Conservation (phyloP, 1,140 invertebrate genomes). For the Drosophila auraria region DNA sequence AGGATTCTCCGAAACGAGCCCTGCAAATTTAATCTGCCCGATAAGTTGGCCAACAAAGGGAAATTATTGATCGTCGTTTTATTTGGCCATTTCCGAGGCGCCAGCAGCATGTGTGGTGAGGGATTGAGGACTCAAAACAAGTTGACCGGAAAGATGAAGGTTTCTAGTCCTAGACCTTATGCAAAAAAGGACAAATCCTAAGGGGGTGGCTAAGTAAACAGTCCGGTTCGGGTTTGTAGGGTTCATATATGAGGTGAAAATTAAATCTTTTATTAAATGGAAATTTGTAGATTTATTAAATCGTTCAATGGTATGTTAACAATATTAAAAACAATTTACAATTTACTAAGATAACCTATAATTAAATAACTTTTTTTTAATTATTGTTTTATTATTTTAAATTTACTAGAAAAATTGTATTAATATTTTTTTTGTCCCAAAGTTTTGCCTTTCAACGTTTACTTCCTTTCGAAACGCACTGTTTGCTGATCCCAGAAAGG, state of each 20-base stretch:
- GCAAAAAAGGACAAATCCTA: conserved; percentile 52
- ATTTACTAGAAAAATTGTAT: too few relatives aligned
- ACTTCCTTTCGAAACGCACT: conserved; percentile 5
- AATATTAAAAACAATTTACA: neutral
- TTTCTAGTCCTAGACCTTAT: conserved; percentile 31
- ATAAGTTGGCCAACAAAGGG: conserved; percentile 58
- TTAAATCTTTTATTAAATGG: neutral
- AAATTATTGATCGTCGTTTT: conserved; percentile 78
- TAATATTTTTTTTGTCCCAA: neutral
- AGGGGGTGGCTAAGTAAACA: conserved; percentile 8
- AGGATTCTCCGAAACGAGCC: conserved; percentile 53
- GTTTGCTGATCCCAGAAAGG: conserved; percentile 33
- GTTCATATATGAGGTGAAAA: conserved; percentile 2
- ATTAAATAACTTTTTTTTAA: too few relatives aligned
- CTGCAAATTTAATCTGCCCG: conserved; percentile 68
- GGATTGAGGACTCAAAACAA: conserved; percentile 44
- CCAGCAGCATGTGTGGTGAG: conserved; percentile 32
- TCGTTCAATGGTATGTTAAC: neutral
- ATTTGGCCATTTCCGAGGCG: conserved; percentile 66
- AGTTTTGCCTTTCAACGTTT: neutral
- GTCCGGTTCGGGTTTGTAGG: conserved; percentile 21
- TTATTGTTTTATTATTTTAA: too few relatives aligned
- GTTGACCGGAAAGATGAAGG: conserved; percentile 62
- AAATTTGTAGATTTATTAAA: neutral
- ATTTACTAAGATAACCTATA: too few relatives aligned